These are phyloP conservation scores for Pyrocoelia pectoralis DNA, from an alignment of 2,888 invertebrate species.

Conservation along the genomic window DNA sequence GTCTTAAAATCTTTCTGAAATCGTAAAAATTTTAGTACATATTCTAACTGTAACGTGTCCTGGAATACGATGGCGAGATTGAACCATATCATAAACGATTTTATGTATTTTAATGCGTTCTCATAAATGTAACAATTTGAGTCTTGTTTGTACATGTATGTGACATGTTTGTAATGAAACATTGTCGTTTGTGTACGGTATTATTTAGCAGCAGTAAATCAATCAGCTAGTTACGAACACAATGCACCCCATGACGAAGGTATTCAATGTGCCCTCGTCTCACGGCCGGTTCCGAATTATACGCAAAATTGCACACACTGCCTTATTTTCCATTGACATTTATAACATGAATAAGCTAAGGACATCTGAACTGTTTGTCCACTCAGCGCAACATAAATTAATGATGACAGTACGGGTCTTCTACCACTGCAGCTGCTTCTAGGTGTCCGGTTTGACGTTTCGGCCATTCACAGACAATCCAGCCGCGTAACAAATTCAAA, in stretches of 20 bases:
- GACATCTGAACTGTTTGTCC: conserved; percentile 41
- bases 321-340: conserved; percentile 52
- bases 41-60: background rate
- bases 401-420: conserved; percentile 38
- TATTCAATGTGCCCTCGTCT: conserved; percentile 43
- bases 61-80: too few relatives aligned
- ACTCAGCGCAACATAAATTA: conserved; percentile 42
- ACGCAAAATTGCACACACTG: conserved; percentile 56
- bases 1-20: background rate
- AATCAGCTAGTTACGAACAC: conserved; percentile 41
- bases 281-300: conserved; percentile 52
- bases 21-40: conserved; percentile 11
- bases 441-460: conserved; percentile 55
- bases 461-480: conserved; percentile 46
- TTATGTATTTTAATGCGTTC: background rate
- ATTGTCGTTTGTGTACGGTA: conserved; percentile 22
- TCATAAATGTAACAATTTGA: conserved; percentile 5
- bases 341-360: conserved; percentile 50
- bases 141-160: too few relatives aligned
- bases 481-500: conserved; percentile 56
- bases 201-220: conserved; percentile 49
- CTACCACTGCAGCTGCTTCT: conserved; percentile 40
- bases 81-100: background rate
- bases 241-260: conserved; percentile 46
- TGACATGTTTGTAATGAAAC: too few relatives aligned